These are phyloP conservation scores for Aphyosemion australe DNA, from an alignment of 2,113 vertebrate species.

Conservation along the genomic window DNA sequence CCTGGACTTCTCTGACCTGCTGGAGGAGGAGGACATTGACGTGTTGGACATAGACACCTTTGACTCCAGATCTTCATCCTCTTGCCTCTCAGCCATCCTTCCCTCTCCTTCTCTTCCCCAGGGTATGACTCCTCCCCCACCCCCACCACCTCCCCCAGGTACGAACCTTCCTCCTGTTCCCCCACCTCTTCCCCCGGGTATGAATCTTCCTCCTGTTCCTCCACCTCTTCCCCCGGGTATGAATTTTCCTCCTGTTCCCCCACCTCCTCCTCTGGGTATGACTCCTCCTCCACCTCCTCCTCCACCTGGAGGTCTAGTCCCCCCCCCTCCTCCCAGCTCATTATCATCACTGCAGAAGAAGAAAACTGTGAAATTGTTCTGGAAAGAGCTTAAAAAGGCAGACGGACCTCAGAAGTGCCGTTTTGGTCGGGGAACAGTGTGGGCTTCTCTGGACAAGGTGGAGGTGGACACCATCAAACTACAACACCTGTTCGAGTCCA, in stretches of 20 bases:
- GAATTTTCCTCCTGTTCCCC: slow-evolving; percentile 66
- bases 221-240: slow-evolving; percentile 42
- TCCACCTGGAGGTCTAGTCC: slow-evolving; percentile 44
- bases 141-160: slow-evolving; percentile 46
- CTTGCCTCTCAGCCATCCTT: slow-evolving; percentile 30
- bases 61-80: slow-evolving; percentile 30
- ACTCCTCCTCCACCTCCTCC: slow-evolving; percentile 23
- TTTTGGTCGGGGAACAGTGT: slow-evolving; percentile 87
- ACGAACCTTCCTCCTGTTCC: slow-evolving; percentile 54
- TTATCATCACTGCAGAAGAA: slow-evolving; percentile 72
- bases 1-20: slow-evolving; percentile 94
- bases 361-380: slow-evolving; percentile 95
- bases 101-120: slow-evolving; percentile 47
- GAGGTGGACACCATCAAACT: slow-evolving; percentile 84
- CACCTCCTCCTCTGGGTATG: slow-evolving; percentile 60
- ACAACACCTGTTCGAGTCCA: slow-evolving; percentile 94
- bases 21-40: slow-evolving; percentile 92
- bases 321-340: slow-evolving; percentile 4
- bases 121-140: background rate
- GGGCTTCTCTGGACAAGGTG: slow-evolving; percentile 90
- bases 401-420: slow-evolving; percentile 71
- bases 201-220: slow-evolving; percentile 55
- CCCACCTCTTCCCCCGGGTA: slow-evolving; percentile 43
- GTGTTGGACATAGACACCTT: slow-evolving; percentile 79
- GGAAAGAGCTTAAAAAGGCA: slow-evolving; percentile 90